phyloP scores from a whole-genome alignment of 2,888 invertebrate genomes.

The Athalia rosae region DNA sequence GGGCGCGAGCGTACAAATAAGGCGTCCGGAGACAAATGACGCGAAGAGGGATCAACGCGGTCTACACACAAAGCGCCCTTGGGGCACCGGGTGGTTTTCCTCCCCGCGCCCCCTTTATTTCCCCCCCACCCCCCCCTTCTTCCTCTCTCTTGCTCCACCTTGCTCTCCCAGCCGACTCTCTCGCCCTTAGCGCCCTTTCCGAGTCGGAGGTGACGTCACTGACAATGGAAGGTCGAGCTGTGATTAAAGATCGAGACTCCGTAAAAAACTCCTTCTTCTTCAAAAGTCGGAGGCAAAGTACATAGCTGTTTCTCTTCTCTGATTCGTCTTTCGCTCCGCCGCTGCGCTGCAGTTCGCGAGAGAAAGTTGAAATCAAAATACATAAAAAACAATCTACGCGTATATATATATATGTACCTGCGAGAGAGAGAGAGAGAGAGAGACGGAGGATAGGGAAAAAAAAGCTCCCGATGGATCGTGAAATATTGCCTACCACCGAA shows the following conservation, averaged over 20 bases:
- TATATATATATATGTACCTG: not conserved
- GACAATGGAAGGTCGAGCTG: conserved; percentile 73
- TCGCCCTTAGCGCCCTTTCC: conserved; percentile 59
- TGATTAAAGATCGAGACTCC: conserved; percentile 72
- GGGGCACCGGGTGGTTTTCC: no score
- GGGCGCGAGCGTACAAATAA: conserved; percentile 64
- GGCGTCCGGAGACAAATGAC: conserved; percentile 68
- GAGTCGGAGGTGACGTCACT: conserved; percentile 71
- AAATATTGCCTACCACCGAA: conserved; percentile 70
- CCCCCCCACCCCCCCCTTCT: no score
- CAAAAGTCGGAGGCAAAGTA: conserved; percentile 57
- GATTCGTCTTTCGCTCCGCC: conserved; percentile 14
- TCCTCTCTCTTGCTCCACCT: no score
- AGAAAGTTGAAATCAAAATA: conserved; percentile 16
- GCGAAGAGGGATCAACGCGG: conserved; percentile 66
- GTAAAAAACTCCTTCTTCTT: conserved; percentile 68
- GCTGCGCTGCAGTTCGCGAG: conserved; percentile 45
- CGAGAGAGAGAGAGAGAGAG: conserved; percentile 50
- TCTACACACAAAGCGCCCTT: conserved; percentile 65
- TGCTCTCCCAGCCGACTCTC: no score
- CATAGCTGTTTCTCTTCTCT: conserved; percentile 32
- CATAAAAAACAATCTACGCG: conserved; percentile 46
- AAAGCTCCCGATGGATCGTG: conserved; percentile 58
- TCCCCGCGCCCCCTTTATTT: no score
- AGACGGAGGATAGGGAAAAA: conserved; percentile 56